Base-by-base conservation (phyloP, 2,113 vertebrate species). In the Tetrax tetrax region DNA sequence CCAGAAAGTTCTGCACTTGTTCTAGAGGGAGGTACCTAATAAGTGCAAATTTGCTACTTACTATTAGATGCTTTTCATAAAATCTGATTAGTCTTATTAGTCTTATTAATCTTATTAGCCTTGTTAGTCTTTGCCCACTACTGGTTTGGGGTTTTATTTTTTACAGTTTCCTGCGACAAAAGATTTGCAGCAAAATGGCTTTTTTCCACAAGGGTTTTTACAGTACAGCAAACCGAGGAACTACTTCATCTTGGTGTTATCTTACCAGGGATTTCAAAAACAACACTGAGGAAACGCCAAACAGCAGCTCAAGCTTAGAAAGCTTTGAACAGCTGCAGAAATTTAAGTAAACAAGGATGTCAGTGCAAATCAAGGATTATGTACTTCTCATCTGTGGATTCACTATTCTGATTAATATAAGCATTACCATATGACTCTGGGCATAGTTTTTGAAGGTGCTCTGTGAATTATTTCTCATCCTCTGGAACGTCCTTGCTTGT, bases 381-480 rank as follows among this genome's bases (percentile, higher is more conserved):
- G 6, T 60, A 23, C 23, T 69, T 21, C 31, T 69, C 48, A 64
- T 14, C n/a, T 59, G 25, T 69, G 50, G 14, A 22, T 50, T 72
- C 22, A 16, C 45, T 65, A 10, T 45, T 93, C 41, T 63, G 35
- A 83, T 83, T 88, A 54, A 56, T 48, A 7, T 6, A 9, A 60
- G 5, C 0, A 0, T 77, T 80, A 37, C 12, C 18, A 57, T 8
- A 72, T 69, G 80, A 77, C 13, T 72, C 0, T 1, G 23, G 48
- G 6, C 50, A 47, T 57, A 37, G 45, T 38, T 89, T 92, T 70
- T 92, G 20, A 59, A 72, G 63, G 50, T 27, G 4, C 6, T 48
- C 33, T 78, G 53, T 7, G 15, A 48, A 48, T 86, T 48, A 35
- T 61, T 90, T 86, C 19, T 65, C 12, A 7, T 31, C 25, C 7